phyloP scores from a whole-genome alignment of 2,888 invertebrate species.

The Hanleya hanleyi region DNA sequence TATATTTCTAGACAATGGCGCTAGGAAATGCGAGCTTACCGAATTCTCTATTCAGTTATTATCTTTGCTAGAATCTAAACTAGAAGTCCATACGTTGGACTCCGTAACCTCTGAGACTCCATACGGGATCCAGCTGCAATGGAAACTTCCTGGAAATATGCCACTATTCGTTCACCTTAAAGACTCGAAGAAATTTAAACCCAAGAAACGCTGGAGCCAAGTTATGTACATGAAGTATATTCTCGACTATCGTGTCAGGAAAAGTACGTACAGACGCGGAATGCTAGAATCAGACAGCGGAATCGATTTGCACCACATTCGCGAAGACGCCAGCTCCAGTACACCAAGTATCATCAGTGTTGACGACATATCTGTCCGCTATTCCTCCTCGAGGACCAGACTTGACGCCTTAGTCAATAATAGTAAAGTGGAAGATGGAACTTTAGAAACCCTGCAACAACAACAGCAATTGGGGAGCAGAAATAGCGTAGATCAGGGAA shows the following conservation, averaged over 20 bases:
- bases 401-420: neutral
- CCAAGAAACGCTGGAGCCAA: constrained; percentile 65
- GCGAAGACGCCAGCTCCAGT: neutral
- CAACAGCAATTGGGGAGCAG: constrained; percentile 19
- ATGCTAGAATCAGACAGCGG: neutral
- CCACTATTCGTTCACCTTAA: constrained; percentile 61
- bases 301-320: neutral
- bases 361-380: neutral
- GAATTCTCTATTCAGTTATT: constrained; percentile 58
- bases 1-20: constrained; percentile 60
- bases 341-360: neutral
- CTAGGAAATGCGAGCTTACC: constrained; percentile 42
- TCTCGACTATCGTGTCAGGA: constrained; percentile 37
- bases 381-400: neutral
- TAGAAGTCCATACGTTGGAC: constrained; percentile 36
- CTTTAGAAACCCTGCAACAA: neutral
- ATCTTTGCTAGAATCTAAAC: constrained; percentile 43
- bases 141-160: constrained; percentile 48
- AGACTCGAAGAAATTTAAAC: constrained; percentile 51
- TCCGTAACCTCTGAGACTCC: constrained; percentile 49
- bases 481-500: constrained; percentile 34
- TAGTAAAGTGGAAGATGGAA: neutral
- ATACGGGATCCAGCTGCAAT: constrained; percentile 55
- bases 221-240: constrained; percentile 61
- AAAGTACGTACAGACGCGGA: neutral